Conservation (phyloP, 2,888 invertebrate genomes). For the Lasioglossum malachurum region DNA sequence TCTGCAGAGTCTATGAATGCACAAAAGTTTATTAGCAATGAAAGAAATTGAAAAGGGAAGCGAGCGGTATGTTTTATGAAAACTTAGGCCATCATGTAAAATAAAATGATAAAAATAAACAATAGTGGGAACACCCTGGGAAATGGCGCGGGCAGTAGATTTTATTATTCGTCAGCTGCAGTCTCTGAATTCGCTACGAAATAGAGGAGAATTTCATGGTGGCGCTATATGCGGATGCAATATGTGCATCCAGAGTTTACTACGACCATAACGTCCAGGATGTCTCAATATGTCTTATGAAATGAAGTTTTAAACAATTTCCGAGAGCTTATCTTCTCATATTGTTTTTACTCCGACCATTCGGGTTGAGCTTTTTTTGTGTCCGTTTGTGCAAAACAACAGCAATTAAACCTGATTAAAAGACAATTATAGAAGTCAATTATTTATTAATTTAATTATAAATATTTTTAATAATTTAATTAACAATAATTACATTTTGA, state of each 20-base stretch:
- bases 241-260: conserved; percentile 68
- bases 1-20: background rate
- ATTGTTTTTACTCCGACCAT: conserved; percentile 17
- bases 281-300: conserved; percentile 66
- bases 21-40: background rate
- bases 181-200: conserved; percentile 45
- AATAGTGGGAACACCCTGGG: background rate
- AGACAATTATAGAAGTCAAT: too few species aligned
- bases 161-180: conserved; percentile 65
- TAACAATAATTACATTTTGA: too few species aligned
- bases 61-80: background rate
- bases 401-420: background rate
- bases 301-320: conserved; percentile 62
- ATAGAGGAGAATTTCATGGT: conserved; percentile 62
- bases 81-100: background rate
- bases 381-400: background rate
- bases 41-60: background rate
- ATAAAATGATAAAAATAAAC: background rate
- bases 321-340: conserved; percentile 14
- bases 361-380: background rate
- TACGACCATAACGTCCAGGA: conserved; percentile 43
- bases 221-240: conserved; percentile 62
- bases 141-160: conserved; percentile 18
- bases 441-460: too few species aligned
- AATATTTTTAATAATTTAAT: too few species aligned